Evolutionary conservation across 1,140 invertebrate species (phyloP).

Genomic region (Bathynomus jamesi): DNA sequence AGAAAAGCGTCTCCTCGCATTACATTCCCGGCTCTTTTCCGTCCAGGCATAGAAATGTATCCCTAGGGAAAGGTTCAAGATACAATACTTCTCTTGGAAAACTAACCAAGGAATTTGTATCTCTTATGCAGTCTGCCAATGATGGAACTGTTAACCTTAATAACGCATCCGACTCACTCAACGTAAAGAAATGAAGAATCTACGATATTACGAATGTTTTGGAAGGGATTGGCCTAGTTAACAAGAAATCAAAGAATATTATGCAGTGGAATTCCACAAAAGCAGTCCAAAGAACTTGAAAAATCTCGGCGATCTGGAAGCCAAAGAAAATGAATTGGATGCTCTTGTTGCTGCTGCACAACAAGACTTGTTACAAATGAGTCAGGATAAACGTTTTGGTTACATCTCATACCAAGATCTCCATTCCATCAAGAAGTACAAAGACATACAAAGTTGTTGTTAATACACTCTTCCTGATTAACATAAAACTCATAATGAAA

Average conservation of each 20-base stretch:
- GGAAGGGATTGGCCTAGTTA: constrained; percentile 96
- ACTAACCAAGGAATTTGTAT: constrained; percentile 88
- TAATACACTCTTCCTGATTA: no score
- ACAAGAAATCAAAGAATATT: constrained; percentile 95
- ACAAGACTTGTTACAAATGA: no score
- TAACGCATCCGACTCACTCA: constrained; percentile 79
- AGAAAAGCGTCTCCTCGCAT: constrained; percentile 21
- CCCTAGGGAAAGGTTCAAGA: constrained; percentile 54
- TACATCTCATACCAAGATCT: no score
- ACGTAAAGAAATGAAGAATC: constrained; percentile 95
- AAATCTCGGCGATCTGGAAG: no score
- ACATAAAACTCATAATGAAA: no score
- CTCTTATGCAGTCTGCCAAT: constrained; percentile 72
- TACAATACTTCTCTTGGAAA: constrained; percentile 85
- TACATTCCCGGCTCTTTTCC: constrained; percentile 24
- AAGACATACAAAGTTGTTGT: no score
- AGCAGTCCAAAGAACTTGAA: no score
- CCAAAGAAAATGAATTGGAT: no score
- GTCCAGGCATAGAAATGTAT: constrained; percentile 39
- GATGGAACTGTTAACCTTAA: constrained; percentile 85
- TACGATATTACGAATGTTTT: constrained; percentile 99
- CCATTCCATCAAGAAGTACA: no score
- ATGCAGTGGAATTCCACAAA: no score
- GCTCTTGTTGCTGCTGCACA: no score
- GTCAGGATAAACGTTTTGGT: no score